Conservation (phyloP, 2,888 invertebrate species). For the Lottia gigantea region DNA sequence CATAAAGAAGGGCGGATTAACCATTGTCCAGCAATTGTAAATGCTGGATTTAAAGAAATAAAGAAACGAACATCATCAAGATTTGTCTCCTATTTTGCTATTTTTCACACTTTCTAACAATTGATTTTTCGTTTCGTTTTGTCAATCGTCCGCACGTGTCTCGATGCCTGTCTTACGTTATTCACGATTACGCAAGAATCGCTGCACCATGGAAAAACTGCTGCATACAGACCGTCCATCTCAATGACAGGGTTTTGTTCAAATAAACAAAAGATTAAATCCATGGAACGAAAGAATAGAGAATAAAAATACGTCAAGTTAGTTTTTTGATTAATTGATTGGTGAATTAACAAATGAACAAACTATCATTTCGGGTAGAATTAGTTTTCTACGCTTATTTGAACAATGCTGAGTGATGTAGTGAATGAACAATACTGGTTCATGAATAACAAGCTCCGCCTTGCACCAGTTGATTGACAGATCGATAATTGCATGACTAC, state of each 20-base stretch:
- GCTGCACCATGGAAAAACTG: constrained; percentile 3
- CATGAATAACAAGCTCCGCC: constrained; percentile 6
- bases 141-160: constrained; percentile 10
- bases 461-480: neutral
- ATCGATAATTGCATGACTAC: constrained; percentile 4
- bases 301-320: too few species aligned
- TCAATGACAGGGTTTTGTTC: too few species aligned
- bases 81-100: constrained; percentile 8
- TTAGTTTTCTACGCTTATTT: too few species aligned
- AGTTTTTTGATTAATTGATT: too few species aligned
- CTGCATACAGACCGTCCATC: too few species aligned
- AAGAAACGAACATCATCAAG: neutral
- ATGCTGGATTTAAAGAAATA: neutral
- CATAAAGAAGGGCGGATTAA: neutral
- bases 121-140: constrained; percentile 5
- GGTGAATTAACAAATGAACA: too few species aligned
- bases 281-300: too few species aligned
- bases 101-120: constrained; percentile 3
- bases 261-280: too few species aligned
- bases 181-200: constrained; percentile 5
- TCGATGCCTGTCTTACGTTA: neutral
- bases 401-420: too few species aligned
- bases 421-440: neutral
- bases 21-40: neutral
- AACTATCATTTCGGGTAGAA: too few species aligned